Base-by-base conservation (phyloP, 2,113 vertebrate species). In the Indicator maculatus region DNA sequence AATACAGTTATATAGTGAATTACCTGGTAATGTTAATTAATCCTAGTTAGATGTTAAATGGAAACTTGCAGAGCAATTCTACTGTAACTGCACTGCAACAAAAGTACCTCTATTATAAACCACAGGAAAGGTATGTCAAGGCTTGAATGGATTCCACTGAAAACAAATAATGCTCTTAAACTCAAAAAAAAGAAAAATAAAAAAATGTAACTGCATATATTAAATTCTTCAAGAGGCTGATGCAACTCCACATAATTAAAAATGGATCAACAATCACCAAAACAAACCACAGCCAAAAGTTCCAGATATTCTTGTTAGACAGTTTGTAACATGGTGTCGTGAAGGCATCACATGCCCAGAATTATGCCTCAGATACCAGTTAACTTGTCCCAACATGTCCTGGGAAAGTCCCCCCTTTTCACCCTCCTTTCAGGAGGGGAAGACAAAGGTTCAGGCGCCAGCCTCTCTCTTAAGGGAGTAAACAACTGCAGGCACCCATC, bases 11-110 rank as follows among this genome's bases (percentile, higher is more conserved):
- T 11, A 7, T 76, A 50, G 36, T 63, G 60, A 83, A 88, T 92
- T 74, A 86, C 33, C 63, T 80, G 44, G 56, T 71, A 73, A 83
- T 31, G 83, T 63, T 88, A 93, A 94, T 93, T 94, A 88, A n/a
- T 64, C 75, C 64, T 88, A 61, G 58, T 78, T 83, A 91, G 33
- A 26, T 64, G 80, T 45, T 92, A 73, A 90, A 90, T 92, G 17
- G 60, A 71, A 90, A 64, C 50, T 88, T 90, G 67, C 41, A 86
- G 66, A 91, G 64, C 24, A 77, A 80, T 90, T 83, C 41, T 61
- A 36, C 30, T 88, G 16, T 59, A 86, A 83, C 50, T 36, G 30
- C 36, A 66, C 18, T 53, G 50, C 64, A 90, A n/a, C 65, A 11
- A 44, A 83, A 56, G 60, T 73, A 55, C 28, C 27, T 72, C 36